phyloP scores from a whole-genome alignment of 2,113 vertebrate species.

The Istiophorus platypterus region DNA sequence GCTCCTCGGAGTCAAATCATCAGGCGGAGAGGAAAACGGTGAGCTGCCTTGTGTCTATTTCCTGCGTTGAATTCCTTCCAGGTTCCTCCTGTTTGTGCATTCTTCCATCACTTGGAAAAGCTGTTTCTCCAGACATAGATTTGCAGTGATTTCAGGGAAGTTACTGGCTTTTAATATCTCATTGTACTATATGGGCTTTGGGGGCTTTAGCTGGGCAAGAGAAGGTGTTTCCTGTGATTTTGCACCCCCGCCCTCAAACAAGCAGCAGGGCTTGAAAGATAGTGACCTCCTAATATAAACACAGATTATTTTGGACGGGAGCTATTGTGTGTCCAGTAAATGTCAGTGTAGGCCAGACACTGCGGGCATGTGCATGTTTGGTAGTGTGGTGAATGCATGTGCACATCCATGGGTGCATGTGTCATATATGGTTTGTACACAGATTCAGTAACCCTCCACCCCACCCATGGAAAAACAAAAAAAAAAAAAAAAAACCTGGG shows the following conservation, averaged over 20 bases:
- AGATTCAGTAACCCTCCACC: neutral
- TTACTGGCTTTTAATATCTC: conserved; percentile 80
- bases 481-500: conserved; percentile 20
- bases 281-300: conserved; percentile 80
- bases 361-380: conserved; percentile 15
- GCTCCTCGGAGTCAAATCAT: conserved; percentile 84
- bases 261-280: conserved; percentile 78
- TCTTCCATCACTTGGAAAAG: conserved; percentile 39
- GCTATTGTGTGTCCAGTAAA: conserved; percentile 78
- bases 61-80: conserved; percentile 32
- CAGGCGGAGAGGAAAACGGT: conserved; percentile 81
- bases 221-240: conserved; percentile 87
- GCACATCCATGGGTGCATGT: conserved; percentile 3
- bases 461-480: conserved; percentile 20
- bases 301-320: conserved; percentile 74
- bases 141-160: conserved; percentile 69
- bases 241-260: conserved; percentile 63
- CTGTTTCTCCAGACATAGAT: conserved; percentile 52
- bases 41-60: conserved; percentile 52
- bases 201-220: conserved; percentile 54
- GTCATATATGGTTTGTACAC: conserved; percentile 15
- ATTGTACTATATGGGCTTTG: conserved; percentile 73
- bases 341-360: conserved; percentile 65
- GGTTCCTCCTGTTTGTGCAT: conserved; percentile 37
- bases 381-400: neutral